phyloP scores from a whole-genome alignment of 2,113 vertebrate species.

The Sinocyclocheilus grahami region DNA sequence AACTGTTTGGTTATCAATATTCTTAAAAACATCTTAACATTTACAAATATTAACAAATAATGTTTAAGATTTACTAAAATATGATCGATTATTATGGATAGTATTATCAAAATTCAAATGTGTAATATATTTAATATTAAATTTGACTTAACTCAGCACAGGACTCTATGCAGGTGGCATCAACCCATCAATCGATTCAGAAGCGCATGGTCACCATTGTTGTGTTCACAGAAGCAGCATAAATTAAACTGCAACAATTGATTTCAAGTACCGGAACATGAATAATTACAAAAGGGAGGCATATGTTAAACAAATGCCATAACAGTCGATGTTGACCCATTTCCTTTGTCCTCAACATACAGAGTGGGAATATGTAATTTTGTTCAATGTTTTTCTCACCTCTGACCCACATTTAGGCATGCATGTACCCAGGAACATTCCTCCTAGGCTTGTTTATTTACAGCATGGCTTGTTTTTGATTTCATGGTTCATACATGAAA shows the following conservation, averaged over 20 bases:
- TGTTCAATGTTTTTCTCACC: constrained; percentile 25
- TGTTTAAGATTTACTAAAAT: no score
- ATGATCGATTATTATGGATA: no score
- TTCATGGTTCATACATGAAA: background rate
- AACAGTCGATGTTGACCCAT: constrained; percentile 29
- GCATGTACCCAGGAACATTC: background rate
- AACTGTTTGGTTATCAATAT: no score
- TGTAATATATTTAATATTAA: no score
- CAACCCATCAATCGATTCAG: background rate
- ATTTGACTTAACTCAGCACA: background rate
- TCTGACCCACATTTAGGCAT: constrained; percentile 46
- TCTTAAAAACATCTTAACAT: no score
- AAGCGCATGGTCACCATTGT: background rate
- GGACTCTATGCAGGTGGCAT: background rate
- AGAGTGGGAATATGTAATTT: background rate
- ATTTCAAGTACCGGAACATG: constrained; percentile 1
- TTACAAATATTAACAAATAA: no score
- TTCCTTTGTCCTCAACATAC: constrained; percentile 41
- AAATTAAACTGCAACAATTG: constrained; percentile 1
- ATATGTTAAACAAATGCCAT: constrained; percentile 12
- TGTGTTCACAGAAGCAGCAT: background rate
- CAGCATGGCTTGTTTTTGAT: constrained; percentile 19
- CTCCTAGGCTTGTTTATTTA: constrained; percentile 6
- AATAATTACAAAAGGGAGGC: constrained; percentile 4
- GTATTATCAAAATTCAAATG: no score